Evolutionary conservation across 1,140 invertebrate genomes (phyloP), one percentile per base, ranked within the genome.

Genomic region (Oedothorax gibbosus): DNA sequence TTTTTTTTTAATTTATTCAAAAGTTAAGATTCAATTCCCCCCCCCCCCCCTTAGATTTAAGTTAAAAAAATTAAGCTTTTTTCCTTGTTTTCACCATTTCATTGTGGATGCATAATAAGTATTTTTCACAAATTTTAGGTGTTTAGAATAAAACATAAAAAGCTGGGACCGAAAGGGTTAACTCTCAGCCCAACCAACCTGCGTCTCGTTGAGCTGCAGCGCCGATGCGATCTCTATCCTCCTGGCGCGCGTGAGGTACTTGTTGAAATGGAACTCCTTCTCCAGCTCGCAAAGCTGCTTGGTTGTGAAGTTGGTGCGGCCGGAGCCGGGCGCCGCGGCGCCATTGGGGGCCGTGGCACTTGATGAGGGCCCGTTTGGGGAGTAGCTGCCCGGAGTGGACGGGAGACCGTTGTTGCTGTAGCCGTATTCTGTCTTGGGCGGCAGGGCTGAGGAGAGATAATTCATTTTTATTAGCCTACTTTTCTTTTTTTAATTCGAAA

Each of bases 181-280:
- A 5, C 5, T 35, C 35, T 35, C 35, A 35, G 35, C 35, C 35
- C 35, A 35, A 35, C 35, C 35, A 35, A 35, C 35, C 91, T 98
- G 97, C 0, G 98, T 99, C 90, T 99, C 98, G 90, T 99, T 99
- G 7, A 99, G 93, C 89, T 98, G 96, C 18, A 99, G 91, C 2
- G 96, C 94, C 0, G 96, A 96, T 0, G 98, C 98, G 87, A 99
- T 99, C 91, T 99, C 98, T 88, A 99, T 99, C 87, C 98, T 92
- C 87, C 98, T 91, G 9, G 97, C 98, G 86, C 98, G 92, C 4
- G 98, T 99, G 88, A 99, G 93, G 92, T 99, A 99, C 91, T 99
- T 99, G 91, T 99, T 99, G 91, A 98, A 99, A 91, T 99, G 98
- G 91, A 99, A 99, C 91, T 99, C 98, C 90, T 99, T 99, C 90